Evolutionary conservation across 2,113 vertebrate species (phyloP).

Genomic region (rat (Rattus norvegicus)): GRCr8 NC_086024.1:79308501-79309000

Average conservation of each 20-base stretch:
- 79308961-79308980: slow-evolving; percentile 63
- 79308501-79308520: background rate
- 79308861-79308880: slow-evolving; percentile 9
- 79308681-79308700: slow-evolving; percentile 31
- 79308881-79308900: slow-evolving; percentile 47
- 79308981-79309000: slow-evolving; percentile 62
- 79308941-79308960: slow-evolving; percentile 55
- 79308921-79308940: slow-evolving; percentile 66
- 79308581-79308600: background rate
- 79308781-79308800: background rate
- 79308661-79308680: background rate
- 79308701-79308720: background rate
- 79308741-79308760: background rate
- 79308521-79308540: background rate
- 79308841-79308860: slow-evolving; percentile 48
- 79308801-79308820: slow-evolving; percentile 21
- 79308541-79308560: background rate
- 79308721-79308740: background rate
- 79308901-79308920: slow-evolving; percentile 11
- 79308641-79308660: background rate
- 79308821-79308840: slow-evolving; percentile 8
- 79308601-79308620: background rate
- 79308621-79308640: slow-evolving; percentile 2
- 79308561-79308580: background rate
- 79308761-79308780: background rate